Conservation (phyloP, 2,888 invertebrate genomes). For the Margaritifera margaritifera region DNA sequence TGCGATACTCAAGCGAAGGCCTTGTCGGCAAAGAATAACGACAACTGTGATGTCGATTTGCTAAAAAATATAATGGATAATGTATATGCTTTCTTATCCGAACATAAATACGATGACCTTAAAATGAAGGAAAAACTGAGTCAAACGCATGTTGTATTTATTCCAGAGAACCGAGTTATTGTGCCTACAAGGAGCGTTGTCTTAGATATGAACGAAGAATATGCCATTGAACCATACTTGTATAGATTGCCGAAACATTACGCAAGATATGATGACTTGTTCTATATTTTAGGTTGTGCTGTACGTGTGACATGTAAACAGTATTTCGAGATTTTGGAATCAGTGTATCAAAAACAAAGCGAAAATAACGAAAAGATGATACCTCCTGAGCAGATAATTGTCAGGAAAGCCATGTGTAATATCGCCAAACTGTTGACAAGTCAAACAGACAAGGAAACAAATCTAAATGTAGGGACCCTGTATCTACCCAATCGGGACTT, state of each 20-base stretch:
- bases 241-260: constrained; percentile 21
- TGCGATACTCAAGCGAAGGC: constrained; percentile 8
- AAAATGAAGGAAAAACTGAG: constrained; percentile 9
- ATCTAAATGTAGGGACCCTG: not conserved
- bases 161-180: constrained; percentile 9
- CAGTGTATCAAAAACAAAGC: not conserved
- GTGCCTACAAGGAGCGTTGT: constrained; percentile 8
- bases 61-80: constrained; percentile 1
- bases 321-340: constrained; percentile 6
- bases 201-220: constrained; percentile 5
- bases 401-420: not conserved
- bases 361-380: constrained; percentile 1
- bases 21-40: not conserved
- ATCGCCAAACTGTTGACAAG: not conserved
- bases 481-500: constrained; percentile 8
- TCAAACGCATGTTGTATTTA: constrained; percentile 2
- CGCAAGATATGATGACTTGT: constrained; percentile 18
- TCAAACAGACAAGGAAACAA: not conserved
- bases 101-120: constrained; percentile 2
- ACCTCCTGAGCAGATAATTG: not conserved
- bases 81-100: constrained; percentile 5
- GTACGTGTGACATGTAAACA: not conserved
- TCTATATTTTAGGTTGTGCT: constrained; percentile 23
- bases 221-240: constrained; percentile 27
- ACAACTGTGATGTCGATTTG: too few species aligned